Percentiles rank a stretch among this genome's conserved stretches.
Evolutionary conservation across 2,888 invertebrate genomes (phyloP).

Genomic region (Lissonota sp.): DNA sequence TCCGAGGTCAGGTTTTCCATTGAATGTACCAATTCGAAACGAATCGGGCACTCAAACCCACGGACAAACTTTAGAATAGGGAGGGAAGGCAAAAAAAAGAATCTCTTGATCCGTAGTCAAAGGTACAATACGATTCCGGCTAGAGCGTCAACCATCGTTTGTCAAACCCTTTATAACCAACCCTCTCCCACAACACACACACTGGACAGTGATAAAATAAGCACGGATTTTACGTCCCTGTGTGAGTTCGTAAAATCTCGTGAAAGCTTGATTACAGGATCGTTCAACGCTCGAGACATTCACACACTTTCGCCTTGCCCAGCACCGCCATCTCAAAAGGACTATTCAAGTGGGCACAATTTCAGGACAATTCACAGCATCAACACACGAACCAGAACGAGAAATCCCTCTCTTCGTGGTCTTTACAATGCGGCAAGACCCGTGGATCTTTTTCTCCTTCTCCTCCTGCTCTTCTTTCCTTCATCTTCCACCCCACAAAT

Average conservation of each 20-base stretch:
- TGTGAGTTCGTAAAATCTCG: constrained; percentile 55
- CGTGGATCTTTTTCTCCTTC: constrained; percentile 43
- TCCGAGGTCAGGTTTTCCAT: constrained; percentile 29
- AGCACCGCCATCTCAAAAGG: constrained; percentile 45
- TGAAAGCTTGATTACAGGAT: constrained; percentile 69
- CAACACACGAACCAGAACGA: constrained; percentile 6
- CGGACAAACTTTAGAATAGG: neutral
- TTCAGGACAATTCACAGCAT: constrained; percentile 68
- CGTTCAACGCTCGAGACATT: constrained; percentile 15
- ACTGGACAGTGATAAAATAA: constrained; percentile 19
- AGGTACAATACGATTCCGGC: constrained; percentile 35
- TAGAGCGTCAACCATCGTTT: constrained; percentile 51
- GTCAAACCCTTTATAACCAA: constrained; percentile 56
- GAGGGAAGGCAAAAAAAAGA: too few species aligned
- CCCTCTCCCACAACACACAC: constrained; percentile 25
- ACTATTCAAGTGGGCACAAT: constrained; percentile 70
- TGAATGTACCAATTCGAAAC: constrained; percentile 13
- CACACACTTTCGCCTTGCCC: constrained; percentile 48
- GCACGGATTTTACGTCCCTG: constrained; percentile 69
- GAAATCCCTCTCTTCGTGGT: constrained; percentile 60
- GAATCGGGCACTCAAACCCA: constrained; percentile 10
- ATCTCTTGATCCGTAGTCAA: constrained; percentile 7
- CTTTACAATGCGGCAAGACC: constrained; percentile 68
- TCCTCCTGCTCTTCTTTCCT: neutral
- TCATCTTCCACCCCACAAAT: constrained; percentile 18